phyloP scores from a whole-genome alignment of 1,140 invertebrate species.

The Coelopa frigida region DNA sequence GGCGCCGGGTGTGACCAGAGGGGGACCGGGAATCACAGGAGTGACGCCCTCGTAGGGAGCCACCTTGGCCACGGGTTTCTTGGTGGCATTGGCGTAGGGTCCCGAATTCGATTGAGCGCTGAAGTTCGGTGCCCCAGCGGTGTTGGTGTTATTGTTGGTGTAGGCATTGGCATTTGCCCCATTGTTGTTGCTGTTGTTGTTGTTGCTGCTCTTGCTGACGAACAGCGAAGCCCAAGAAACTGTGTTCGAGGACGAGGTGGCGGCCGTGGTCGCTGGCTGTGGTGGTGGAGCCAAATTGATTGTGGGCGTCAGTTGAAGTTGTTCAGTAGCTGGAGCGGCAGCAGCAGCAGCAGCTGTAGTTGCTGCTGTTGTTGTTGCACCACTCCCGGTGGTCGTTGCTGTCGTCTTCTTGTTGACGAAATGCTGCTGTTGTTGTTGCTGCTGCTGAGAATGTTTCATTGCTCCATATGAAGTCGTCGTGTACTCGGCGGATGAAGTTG shows the following conservation, averaged over 20 bases:
- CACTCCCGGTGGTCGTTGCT: background rate
- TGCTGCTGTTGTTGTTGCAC: slow-evolving; percentile 19
- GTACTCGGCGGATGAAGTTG: background rate
- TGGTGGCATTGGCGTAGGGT: slow-evolving; percentile 33
- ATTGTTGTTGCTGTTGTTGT: slow-evolving; percentile 20
- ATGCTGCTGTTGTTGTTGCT: slow-evolving; percentile 19
- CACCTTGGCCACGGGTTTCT: slow-evolving; percentile 53
- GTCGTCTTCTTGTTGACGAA: slow-evolving; percentile 1
- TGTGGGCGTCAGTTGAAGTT: slow-evolving; percentile 5
- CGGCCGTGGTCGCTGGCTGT: slow-evolving; percentile 7
- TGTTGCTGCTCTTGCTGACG: slow-evolving; percentile 8
- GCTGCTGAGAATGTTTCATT: slow-evolving; percentile 16
- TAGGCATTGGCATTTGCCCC: background rate
- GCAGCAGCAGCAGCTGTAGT: slow-evolving; percentile 9
- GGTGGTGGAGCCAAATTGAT: slow-evolving; percentile 17
- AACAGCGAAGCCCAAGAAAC: slow-evolving; percentile 14
- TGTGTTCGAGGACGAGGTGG: slow-evolving; percentile 3
- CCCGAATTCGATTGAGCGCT: slow-evolving; percentile 16
- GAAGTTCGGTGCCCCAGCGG: slow-evolving; percentile 25
- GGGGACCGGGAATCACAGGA: slow-evolving; percentile 26
- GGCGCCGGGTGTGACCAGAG: slow-evolving; percentile 36
- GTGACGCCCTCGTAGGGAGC: slow-evolving; percentile 48
- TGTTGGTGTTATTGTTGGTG: slow-evolving; percentile 8
- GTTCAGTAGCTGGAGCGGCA: slow-evolving; percentile 3
- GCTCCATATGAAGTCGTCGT: slow-evolving; percentile 9